Evolutionary conservation across 2,797 vertebrate species (phyloP).

Genomic region (Aplochiton taeniatus): DNA sequence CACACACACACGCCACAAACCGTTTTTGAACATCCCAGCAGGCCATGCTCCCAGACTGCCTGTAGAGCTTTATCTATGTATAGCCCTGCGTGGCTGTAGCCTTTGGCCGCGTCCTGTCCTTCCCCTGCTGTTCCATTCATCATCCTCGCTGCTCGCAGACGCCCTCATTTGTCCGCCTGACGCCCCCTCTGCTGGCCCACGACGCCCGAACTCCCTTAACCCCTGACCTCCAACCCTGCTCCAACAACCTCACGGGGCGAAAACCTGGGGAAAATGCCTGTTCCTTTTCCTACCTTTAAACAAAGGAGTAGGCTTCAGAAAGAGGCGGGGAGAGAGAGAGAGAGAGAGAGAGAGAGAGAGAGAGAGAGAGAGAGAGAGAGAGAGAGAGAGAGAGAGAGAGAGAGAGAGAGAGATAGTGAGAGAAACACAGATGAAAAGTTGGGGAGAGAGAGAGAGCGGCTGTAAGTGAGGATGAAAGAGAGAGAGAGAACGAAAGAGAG

Average conservation of each 20-base stretch:
- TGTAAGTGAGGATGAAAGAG: too few relatives aligned
- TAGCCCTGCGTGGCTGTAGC: neutral
- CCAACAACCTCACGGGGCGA: slow-evolving; percentile 13
- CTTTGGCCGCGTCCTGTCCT: slow-evolving; percentile 22
- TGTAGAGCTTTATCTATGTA: too few relatives aligned
- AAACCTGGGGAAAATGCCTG: slow-evolving; percentile 3
- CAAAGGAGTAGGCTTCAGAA: too few relatives aligned
- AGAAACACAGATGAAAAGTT: too few relatives aligned
- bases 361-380: too few relatives aligned
- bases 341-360: too few relatives aligned
- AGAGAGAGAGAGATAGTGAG: too few relatives aligned
- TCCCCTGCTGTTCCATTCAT: slow-evolving; percentile 32
- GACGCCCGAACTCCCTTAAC: slow-evolving; percentile 32
- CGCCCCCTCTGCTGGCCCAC: slow-evolving; percentile 16
- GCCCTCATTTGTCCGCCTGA: slow-evolving; percentile 45
- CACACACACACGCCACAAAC: neutral
- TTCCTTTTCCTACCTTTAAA: neutral
- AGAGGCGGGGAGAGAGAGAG: too few relatives aligned
- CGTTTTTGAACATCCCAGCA: neutral
- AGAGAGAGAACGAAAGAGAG: too few relatives aligned
- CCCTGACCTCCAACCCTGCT: slow-evolving; percentile 32
- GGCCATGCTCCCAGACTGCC: too few relatives aligned
- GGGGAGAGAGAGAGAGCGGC: too few relatives aligned
- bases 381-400: too few relatives aligned
- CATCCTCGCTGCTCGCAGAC: slow-evolving; percentile 32